Conservation (phyloP, 2,888 invertebrate species). For the Chironomus riparius region DNA sequence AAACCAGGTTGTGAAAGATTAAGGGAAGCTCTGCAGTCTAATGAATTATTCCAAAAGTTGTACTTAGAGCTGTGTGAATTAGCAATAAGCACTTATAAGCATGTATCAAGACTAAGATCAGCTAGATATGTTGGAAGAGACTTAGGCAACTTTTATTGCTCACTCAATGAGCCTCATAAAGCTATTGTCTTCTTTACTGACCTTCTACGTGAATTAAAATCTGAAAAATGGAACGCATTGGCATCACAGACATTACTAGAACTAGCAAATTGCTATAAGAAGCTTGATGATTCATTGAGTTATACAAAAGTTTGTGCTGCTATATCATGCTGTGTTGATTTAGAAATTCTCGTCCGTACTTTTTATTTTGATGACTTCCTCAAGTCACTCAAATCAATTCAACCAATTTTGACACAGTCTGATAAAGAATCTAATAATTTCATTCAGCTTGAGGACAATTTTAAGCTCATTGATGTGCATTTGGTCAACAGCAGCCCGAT, state of each 20-base stretch:
- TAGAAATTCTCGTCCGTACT: slow-evolving; percentile 64
- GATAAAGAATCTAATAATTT: slow-evolving; percentile 38
- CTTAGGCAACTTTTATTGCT: slow-evolving; percentile 82
- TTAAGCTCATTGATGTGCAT: slow-evolving; percentile 40
- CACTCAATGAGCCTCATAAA: slow-evolving; percentile 75
- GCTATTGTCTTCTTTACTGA: slow-evolving; percentile 83
- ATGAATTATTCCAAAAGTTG: slow-evolving; percentile 78
- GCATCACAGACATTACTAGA: slow-evolving; percentile 76
- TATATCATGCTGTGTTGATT: slow-evolving; percentile 64
- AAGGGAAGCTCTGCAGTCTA: slow-evolving; percentile 83
- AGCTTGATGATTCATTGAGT: slow-evolving; percentile 61
- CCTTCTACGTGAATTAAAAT: slow-evolving; percentile 73
- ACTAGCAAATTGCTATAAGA: slow-evolving; percentile 73
- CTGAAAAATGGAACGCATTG: slow-evolving; percentile 79
- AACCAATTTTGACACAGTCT: slow-evolving; percentile 47
- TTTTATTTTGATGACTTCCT: slow-evolving; percentile 78
- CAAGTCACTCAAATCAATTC: slow-evolving; percentile 52
- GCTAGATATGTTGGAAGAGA: slow-evolving; percentile 84
- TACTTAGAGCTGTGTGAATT: slow-evolving; percentile 89
- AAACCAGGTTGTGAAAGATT: slow-evolving; percentile 63
- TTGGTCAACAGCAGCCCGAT: slow-evolving; percentile 38
- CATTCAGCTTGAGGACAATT: slow-evolving; percentile 41
- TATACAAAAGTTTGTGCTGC: slow-evolving; percentile 70
- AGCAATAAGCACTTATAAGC: slow-evolving; percentile 94
- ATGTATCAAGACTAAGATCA: slow-evolving; percentile 71